Evolutionary conservation across 1,140 invertebrate species (phyloP), one percentile per base, ranked within the genome.

Genomic region (Ooceraea biroi): DNA sequence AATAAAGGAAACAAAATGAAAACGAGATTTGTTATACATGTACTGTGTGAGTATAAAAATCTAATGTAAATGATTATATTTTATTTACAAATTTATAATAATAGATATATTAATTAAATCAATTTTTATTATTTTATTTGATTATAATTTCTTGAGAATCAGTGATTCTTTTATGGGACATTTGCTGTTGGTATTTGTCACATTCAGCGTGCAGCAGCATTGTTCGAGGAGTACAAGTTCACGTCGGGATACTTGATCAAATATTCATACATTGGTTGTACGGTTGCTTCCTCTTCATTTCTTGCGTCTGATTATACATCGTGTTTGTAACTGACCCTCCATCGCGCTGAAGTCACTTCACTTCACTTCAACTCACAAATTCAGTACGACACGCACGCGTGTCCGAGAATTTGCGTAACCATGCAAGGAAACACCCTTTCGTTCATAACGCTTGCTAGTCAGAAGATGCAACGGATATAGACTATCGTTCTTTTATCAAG

Each of bases 401-500:
- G 22, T 44, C 41, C 22, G 19, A 19, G 11, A 69, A 78, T 17
- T 52, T 50, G 17, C 25, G 36, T 80, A 46, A 71, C 41, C 36
- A 71, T 50, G 76, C 76, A 44, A 78, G 7, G 50, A 44, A 78
- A 78, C 30, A 68, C 63, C 22, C 50, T n/a, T n/a, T 69, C 22
- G 17, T 78, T 78, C 12, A 12, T 78, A 36, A 19, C 4, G n/a
- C 65, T 19, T n/a, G 58, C 27, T 36, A 10, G 14, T 61, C 48
- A 22, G 25, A 76, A 52, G 44, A 17, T 61, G 44, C n/a, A 50
- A 27, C 25, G 25, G 27, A 22, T 50, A 50, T 65, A 65, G 19
- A 52, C 3, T 27, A 30, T 63, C 12, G n/a, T 50, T 30, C 41
- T 14, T 50, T 11, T 27, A 36, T 61, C 36, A 14, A 65, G 4